Evolutionary conservation across 2,888 invertebrate species (phyloP).

Genomic region (Ecdyonurus torrentis): DNA sequence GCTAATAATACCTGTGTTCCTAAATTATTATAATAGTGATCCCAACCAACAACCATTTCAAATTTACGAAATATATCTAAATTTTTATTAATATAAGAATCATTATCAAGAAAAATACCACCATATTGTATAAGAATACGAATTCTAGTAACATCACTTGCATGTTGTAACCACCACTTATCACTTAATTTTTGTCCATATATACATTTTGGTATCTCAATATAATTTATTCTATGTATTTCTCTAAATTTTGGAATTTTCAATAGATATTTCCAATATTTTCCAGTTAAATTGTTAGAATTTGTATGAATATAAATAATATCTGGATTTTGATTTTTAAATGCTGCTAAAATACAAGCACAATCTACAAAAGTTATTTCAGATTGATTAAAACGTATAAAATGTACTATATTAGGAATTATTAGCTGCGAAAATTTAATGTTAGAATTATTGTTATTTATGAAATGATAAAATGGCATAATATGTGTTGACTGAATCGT

Average conservation of each 20-base stretch:
- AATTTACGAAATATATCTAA: slow-evolving; percentile 20
- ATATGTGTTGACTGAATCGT: too few relatives aligned
- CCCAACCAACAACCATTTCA: slow-evolving; percentile 21
- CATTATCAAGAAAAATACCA: slow-evolving; percentile 23
- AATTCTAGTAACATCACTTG: slow-evolving; percentile 15
- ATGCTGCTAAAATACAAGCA: slow-evolving; percentile 16
- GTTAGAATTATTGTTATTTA: too few relatives aligned
- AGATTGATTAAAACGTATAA: slow-evolving; percentile 16
- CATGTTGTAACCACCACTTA: slow-evolving; percentile 12
- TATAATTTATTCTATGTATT: neutral
- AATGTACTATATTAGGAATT: slow-evolving; percentile 21
- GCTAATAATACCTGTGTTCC: slow-evolving; percentile 12
- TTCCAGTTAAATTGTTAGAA: slow-evolving; percentile 13
- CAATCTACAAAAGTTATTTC: slow-evolving; percentile 16
- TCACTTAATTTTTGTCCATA: slow-evolving; percentile 3
- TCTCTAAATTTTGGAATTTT: slow-evolving; percentile 12
- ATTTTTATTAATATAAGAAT: slow-evolving; percentile 19
- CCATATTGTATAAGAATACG: slow-evolving; percentile 20
- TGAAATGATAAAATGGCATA: too few relatives aligned
- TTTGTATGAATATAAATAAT: slow-evolving; percentile 20
- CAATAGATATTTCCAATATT: slow-evolving; percentile 16
- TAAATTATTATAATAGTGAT: slow-evolving; percentile 10
- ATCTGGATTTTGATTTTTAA: slow-evolving; percentile 19
- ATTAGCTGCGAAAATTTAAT: slow-evolving; percentile 15
- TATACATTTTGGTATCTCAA: neutral